Evolutionary conservation across 2,888 invertebrate species (phyloP).

Genomic region (Galerucella pusilla): DNA sequence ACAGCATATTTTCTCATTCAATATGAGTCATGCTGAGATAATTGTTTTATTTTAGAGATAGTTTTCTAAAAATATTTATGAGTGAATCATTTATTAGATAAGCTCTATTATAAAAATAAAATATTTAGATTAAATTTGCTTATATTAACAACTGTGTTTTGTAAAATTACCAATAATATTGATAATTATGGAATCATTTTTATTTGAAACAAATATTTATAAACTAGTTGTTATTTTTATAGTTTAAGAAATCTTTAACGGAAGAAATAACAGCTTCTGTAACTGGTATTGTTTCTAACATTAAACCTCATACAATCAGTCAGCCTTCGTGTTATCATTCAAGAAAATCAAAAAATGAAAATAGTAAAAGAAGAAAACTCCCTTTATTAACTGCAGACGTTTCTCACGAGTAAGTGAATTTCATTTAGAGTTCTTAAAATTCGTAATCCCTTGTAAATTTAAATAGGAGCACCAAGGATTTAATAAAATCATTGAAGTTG

Average conservation of each 20-base stretch:
- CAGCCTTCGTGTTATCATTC: slow-evolving; percentile 47
- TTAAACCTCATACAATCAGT: slow-evolving; percentile 44
- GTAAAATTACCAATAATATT: too few relatives aligned
- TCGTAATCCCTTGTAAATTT: too few relatives aligned
- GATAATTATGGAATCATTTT: too few relatives aligned
- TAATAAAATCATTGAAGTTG: slow-evolving; percentile 53
- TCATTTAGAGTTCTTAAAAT: background rate
- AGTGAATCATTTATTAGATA: too few relatives aligned
- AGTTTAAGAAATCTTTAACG: slow-evolving; percentile 60
- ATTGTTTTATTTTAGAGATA: too few relatives aligned
- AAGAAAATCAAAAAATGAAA: slow-evolving; percentile 53
- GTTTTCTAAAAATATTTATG: too few relatives aligned
- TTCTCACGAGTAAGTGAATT: slow-evolving; percentile 49
- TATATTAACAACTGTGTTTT: too few relatives aligned
- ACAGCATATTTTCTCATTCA: background rate
- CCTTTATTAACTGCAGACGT: slow-evolving; percentile 45
- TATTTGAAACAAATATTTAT: too few relatives aligned
- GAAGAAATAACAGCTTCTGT: slow-evolving; percentile 57
- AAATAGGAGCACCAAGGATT: slow-evolving; percentile 41
- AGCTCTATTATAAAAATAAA: too few relatives aligned
- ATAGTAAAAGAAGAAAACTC: slow-evolving; percentile 52
- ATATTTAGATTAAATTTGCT: too few relatives aligned
- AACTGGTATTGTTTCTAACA: slow-evolving; percentile 46
- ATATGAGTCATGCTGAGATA: too few relatives aligned
- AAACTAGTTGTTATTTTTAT: slow-evolving; percentile 35